Evolutionary conservation across 2,113 vertebrate genomes (phyloP).

Genomic region (Rissa tridactyla): DNA sequence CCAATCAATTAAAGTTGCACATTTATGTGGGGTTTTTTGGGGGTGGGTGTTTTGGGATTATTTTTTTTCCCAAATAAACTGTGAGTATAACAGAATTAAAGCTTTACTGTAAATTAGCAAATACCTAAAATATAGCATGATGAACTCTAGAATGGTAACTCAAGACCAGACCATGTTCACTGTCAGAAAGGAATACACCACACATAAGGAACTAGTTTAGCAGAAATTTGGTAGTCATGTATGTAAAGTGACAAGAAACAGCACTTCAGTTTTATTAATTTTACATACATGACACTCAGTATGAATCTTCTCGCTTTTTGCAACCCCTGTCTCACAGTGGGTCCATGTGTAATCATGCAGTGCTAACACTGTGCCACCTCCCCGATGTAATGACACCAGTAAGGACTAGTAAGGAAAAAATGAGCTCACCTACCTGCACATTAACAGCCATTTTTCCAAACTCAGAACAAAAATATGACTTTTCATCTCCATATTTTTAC

Average conservation of each 20-base stretch:
- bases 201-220: not conserved
- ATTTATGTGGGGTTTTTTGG: rapidly evolving
- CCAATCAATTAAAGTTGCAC: not conserved
- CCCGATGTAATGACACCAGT: not conserved
- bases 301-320: not conserved
- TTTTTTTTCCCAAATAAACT: not conserved
- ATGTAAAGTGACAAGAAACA: not conserved
- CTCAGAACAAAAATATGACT: not conserved
- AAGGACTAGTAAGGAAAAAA: not conserved
- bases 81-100: not conserved
- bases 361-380: not conserved
- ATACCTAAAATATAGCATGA: not conserved
- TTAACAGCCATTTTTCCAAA: not conserved
- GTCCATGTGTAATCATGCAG: no score
- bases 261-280: not conserved
- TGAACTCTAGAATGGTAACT: not conserved
- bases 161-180: not conserved
- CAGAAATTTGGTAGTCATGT: not conserved
- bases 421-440: not conserved
- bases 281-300: not conserved
- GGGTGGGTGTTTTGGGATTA: not conserved
- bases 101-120: not conserved
- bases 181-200: not conserved
- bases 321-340: not conserved
- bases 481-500: not conserved